Evolutionary conservation across 2,888 invertebrate genomes (phyloP).

Genomic region (Tipula unca): DNA sequence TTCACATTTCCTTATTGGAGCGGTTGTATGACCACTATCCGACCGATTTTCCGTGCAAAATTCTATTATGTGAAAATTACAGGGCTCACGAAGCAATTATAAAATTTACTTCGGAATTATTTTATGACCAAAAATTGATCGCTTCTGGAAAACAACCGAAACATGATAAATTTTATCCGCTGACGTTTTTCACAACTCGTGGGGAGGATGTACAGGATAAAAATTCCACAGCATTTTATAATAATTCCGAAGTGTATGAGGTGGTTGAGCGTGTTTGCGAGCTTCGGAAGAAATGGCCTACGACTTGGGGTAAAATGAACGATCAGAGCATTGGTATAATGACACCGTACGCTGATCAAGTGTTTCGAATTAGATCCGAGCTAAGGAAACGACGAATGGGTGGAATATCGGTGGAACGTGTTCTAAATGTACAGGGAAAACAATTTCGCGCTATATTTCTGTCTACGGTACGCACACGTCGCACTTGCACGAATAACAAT

Average conservation of each 20-base stretch:
- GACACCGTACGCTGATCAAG: slow-evolving; percentile 76
- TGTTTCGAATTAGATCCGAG: slow-evolving; percentile 64
- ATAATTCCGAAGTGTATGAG: slow-evolving; percentile 73
- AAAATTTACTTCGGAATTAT: slow-evolving; percentile 69
- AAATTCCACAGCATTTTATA: slow-evolving; percentile 71
- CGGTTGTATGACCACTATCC: slow-evolving; percentile 71
- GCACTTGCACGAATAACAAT: slow-evolving; percentile 52
- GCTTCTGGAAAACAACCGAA: slow-evolving; percentile 62
- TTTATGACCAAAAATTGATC: slow-evolving; percentile 68
- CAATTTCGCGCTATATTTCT: slow-evolving; percentile 76
- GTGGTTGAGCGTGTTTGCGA: slow-evolving; percentile 67
- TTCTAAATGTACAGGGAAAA: slow-evolving; percentile 79
- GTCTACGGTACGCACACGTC: slow-evolving; percentile 62
- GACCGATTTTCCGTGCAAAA: slow-evolving; percentile 63
- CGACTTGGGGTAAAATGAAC: slow-evolving; percentile 62
- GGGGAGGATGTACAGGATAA: slow-evolving; percentile 73
- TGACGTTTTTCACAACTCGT: slow-evolving; percentile 71
- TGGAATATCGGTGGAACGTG: slow-evolving; percentile 71
- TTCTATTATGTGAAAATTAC: slow-evolving; percentile 73
- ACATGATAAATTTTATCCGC: slow-evolving; percentile 61
- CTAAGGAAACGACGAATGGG: slow-evolving; percentile 62
- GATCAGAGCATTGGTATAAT: slow-evolving; percentile 77
- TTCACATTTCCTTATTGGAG: slow-evolving; percentile 67
- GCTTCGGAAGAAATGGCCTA: slow-evolving; percentile 64
- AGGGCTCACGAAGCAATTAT: slow-evolving; percentile 75